Evolutionary conservation across 1,140 invertebrate genomes (phyloP).

Genomic region (Microvelia longipes): DNA sequence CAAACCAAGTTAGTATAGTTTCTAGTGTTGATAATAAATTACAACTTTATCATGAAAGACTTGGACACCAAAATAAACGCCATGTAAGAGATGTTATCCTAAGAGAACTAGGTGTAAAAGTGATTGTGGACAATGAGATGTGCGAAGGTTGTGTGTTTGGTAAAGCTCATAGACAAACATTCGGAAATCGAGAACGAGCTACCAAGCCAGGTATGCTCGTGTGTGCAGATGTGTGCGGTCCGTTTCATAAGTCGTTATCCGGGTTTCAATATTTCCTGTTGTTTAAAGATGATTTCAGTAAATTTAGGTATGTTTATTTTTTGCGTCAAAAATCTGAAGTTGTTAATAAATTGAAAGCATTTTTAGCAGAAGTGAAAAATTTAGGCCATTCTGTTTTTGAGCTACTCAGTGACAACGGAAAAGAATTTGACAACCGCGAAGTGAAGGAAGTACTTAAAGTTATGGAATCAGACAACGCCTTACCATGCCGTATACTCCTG

Average conservation of each 20-base stretch:
- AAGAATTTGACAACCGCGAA: slow-evolving; percentile 21
- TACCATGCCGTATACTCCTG: neutral
- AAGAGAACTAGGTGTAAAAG: slow-evolving; percentile 18
- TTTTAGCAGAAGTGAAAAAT: slow-evolving; percentile 19
- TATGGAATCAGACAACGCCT: slow-evolving; percentile 1
- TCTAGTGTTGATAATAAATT: slow-evolving; percentile 13
- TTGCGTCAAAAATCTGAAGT: slow-evolving; percentile 25
- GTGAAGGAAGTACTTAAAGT: slow-evolving; percentile 20
- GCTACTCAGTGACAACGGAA: slow-evolving; percentile 25
- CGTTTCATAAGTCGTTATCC: slow-evolving; percentile 19
- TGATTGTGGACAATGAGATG: slow-evolving; percentile 18
- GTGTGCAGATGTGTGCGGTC: slow-evolving; percentile 24
- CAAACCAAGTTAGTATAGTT: slow-evolving; percentile 7
- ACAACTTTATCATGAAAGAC: slow-evolving; percentile 24
- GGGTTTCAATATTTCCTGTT: slow-evolving; percentile 25
- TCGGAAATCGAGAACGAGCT: slow-evolving; percentile 22
- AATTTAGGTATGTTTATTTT: slow-evolving; percentile 25
- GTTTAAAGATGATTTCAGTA: slow-evolving; percentile 25
- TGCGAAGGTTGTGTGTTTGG: slow-evolving; percentile 25
- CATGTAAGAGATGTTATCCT: slow-evolving; percentile 20
- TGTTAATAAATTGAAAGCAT: slow-evolving; percentile 18
- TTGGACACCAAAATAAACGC: slow-evolving; percentile 25
- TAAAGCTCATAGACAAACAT: slow-evolving; percentile 25
- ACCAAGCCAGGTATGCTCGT: slow-evolving; percentile 22
- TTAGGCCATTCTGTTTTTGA: slow-evolving; percentile 22